Base-by-base conservation (phyloP, 2,113 vertebrate genomes). In the Saccopteryx leptura region DNA sequence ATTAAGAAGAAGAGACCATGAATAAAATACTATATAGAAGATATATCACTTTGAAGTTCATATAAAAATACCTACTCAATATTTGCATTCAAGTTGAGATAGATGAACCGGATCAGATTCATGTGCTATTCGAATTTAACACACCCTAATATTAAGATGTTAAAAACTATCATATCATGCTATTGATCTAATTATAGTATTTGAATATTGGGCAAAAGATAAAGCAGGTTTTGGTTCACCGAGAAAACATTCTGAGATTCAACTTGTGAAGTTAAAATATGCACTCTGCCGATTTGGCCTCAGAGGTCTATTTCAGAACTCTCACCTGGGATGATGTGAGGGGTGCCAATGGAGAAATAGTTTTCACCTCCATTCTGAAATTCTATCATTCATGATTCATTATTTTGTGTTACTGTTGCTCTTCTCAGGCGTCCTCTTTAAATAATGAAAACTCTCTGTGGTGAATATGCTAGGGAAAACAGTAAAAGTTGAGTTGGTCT, bases 381-480 rank as follows among this genome's bases (percentile, higher is more conserved):
- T 72, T 87, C 46, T 76, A 7, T 85, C 60, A 92, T 72, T 87
- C 46, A n/a, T 58, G 52, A 65, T 80, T 91, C 71, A 80, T 80
- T 87, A 75, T 84, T 94, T 84, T 81, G 11, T 61, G 8, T 61
- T 39, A 65, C 54, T 66, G 1, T 91, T 88, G 39, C 33, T 93
- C 33, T 89, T 88, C 76, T 87, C 61, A 78, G 76, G 66, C 39
- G n/a, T 31, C 33, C 48, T 19, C 28, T 75, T 81, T 86, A 88
- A 88, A 85, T 76, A 94, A 81, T 78, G 72, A 69, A 92, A 93
- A 28, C 54, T 85, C n/a, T 95, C 66, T 88, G 48, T 24, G 28
- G 68, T 86, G 48, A 14, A 28, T 19, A 80, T 33, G 31, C 60
- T 84, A 10, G 24, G 33, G 31, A 24, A 33, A 81, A 11, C 31